phyloP scores from a whole-genome alignment of 2,797 vertebrate genomes.

The Phoebastria nigripes region DNA sequence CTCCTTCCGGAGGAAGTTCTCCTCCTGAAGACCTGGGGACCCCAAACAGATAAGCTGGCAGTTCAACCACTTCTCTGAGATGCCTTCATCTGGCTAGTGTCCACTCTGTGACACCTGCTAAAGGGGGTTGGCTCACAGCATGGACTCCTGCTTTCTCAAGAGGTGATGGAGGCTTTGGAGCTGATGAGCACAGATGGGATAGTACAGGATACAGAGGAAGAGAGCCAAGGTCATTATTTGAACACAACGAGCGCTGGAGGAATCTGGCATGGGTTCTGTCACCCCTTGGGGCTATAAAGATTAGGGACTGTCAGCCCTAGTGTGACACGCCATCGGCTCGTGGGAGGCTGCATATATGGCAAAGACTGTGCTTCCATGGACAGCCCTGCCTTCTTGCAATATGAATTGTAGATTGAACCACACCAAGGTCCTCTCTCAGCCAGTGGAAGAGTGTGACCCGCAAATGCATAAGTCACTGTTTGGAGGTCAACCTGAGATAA shows the following conservation, averaged over 20 bases:
- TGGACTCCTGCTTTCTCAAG: background rate
- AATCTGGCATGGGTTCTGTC: background rate
- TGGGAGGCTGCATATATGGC: background rate
- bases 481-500: background rate
- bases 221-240: rapidly evolving
- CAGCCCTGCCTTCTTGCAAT: background rate
- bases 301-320: background rate
- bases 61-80: background rate
- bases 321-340: background rate
- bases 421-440: background rate
- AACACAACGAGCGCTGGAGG: rapidly evolving
- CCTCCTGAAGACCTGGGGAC: background rate
- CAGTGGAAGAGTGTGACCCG: rapidly evolving
- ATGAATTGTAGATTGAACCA: background rate
- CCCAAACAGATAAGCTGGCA: background rate
- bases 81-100: background rate
- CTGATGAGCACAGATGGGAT: background rate
- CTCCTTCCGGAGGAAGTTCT: background rate
- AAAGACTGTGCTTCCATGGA: background rate
- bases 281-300: background rate
- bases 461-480: rapidly evolving
- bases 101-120: background rate
- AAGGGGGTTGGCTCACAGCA: background rate
- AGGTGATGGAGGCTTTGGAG: background rate
- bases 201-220: background rate